phyloP scores from a whole-genome alignment of 2,797 vertebrate species.

The Eulemur coronatus region DNA sequence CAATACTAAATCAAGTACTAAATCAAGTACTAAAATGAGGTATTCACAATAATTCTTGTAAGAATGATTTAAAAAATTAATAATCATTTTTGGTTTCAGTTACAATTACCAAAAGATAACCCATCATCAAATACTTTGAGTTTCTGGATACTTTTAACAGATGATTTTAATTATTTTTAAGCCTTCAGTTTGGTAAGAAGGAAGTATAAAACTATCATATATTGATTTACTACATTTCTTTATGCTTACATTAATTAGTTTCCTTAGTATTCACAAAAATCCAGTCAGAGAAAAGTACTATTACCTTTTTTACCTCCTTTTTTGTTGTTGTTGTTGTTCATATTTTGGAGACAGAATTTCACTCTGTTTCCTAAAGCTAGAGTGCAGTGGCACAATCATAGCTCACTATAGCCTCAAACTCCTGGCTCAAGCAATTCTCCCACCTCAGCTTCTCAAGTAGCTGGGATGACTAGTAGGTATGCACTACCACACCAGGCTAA shows the following conservation, averaged over 20 bases:
- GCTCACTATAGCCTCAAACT: neutral
- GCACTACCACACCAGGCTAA: neutral
- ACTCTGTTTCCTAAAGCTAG: neutral
- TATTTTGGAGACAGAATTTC: too few relatives aligned
- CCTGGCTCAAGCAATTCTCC: neutral
- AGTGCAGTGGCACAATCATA: neutral
- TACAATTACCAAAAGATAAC: neutral
- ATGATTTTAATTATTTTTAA: slow-evolving; percentile 10
- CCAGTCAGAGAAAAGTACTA: neutral
- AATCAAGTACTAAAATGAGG: neutral
- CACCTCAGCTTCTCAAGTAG: neutral
- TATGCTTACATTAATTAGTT: neutral
- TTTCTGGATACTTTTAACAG: neutral
- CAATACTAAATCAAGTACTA: neutral
- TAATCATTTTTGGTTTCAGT: neutral
- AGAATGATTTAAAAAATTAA: neutral
- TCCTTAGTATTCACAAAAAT: neutral
- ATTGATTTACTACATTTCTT: neutral
- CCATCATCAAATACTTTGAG: neutral
- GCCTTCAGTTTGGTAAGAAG: neutral
- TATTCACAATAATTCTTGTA: neutral
- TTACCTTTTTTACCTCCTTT: neutral
- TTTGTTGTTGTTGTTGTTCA: too few relatives aligned
- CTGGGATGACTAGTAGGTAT: neutral
- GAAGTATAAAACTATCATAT: neutral